Evolutionary conservation across 1,140 invertebrate species (phyloP), one percentile per base, ranked within the genome.

Genomic region (Drepana arcuata): DNA sequence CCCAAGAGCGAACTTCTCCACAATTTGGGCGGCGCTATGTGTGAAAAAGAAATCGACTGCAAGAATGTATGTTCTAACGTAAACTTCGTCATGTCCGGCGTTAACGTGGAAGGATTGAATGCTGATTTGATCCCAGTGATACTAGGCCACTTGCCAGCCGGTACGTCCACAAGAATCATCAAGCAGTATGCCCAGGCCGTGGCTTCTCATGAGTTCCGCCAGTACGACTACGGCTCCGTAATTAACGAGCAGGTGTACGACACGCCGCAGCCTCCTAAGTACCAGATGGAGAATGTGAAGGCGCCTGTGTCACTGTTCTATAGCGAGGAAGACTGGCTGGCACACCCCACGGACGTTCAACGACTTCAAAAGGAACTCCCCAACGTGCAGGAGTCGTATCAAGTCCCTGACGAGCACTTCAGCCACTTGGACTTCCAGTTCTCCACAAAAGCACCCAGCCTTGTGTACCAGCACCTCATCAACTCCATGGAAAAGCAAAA

Each of bases 131-230:
- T 92, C 1, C 86, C 91, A 0, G 87, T 93, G 0, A 91, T 95
- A 48, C 75, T 91, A 29, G 85, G 86, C 1, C 93, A 95, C 64
- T 85, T 89, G 7, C 94, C 95, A 1, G 89, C 92, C 9, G 93
- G 93, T 14, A 88, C 91, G 1, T 93, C 93, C 0, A 88, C 88
- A 31, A 88, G 90, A 55, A 91, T 94, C 59, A 71, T 95, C 14
- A 83, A 91, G 25, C 91, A 93, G 41, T 91, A 84, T 55, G 88
- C 85, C 0, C 91, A 91, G 55, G 77, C 84, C 2, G 85, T 85
- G 2, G 78, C 81, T 2, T 80, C 73, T 0, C 48, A 70, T 7
- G 61, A 72, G 11, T 71, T 81, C 47, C 58, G 66, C 3, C 83
- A 82, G 54, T 87, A 73, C 41, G 85, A 88, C 63, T 83, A 84